Conservation (phyloP, 2,797 vertebrate genomes). For the Phaenicophaeus curvirostris region DNA sequence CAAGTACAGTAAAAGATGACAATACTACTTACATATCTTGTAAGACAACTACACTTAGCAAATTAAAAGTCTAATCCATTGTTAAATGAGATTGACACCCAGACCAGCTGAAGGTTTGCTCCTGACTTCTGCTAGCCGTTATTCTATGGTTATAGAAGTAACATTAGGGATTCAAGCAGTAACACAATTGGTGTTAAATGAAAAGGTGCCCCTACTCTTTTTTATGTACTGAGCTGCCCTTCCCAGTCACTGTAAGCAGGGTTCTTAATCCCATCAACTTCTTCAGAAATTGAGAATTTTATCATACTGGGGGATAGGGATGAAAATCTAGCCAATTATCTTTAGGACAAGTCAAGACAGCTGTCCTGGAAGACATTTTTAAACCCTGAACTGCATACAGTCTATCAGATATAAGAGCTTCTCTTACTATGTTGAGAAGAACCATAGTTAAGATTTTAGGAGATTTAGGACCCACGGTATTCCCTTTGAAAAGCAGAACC, state of each 20-base stretch:
- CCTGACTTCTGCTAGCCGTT: neutral
- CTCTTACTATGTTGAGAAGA: neutral
- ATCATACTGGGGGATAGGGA: neutral
- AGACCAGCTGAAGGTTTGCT: neutral
- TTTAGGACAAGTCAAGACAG: neutral
- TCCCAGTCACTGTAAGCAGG: neutral
- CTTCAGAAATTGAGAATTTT: neutral
- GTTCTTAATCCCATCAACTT: neutral
- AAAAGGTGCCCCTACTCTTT: neutral
- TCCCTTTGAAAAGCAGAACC: neutral
- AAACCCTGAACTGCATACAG: neutral
- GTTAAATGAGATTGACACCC: neutral
- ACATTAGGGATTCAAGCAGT: neutral
- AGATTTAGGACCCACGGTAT: neutral
- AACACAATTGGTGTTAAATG: neutral
- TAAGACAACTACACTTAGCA: neutral
- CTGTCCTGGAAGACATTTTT: neutral
- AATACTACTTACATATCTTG: neutral
- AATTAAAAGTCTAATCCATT: neutral
- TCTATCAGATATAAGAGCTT: neutral
- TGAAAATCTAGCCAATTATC: neutral
- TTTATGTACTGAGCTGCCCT: neutral
- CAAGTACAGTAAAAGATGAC: neutral
- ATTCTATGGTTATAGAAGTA: neutral
- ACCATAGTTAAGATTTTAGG: neutral